Conservation (phyloP, 1,140 invertebrate genomes). For the Orchesella cincta region DNA sequence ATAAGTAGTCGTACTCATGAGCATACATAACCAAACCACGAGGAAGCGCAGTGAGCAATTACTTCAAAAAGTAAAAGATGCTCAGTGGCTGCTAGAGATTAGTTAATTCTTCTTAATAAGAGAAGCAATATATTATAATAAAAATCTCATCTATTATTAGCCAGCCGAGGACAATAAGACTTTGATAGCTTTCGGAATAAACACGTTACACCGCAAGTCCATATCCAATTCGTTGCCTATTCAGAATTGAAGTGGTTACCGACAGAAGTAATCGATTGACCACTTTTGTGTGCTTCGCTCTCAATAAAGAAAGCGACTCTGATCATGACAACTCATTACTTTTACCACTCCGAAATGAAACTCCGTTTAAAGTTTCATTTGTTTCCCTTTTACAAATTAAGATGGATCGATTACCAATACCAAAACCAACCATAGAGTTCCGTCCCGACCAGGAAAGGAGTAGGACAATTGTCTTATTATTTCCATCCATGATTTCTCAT, state of each 20-base stretch:
- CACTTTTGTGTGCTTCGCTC: neutral
- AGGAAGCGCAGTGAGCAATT: neutral
- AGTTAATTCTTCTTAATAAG: neutral
- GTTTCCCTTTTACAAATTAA: too few relatives aligned
- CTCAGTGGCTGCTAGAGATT: neutral
- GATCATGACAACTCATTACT: too few relatives aligned
- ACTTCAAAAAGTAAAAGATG: neutral
- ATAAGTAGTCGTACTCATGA: neutral
- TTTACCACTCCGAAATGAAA: too few relatives aligned
- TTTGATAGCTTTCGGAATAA: too few relatives aligned
- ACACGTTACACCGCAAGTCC: too few relatives aligned
- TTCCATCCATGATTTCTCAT: neutral
- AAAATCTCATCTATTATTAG: neutral
- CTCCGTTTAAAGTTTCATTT: too few relatives aligned
- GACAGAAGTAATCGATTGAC: constrained; percentile 29
- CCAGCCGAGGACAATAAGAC: neutral
- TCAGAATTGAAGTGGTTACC: too few relatives aligned
- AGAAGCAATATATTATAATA: neutral
- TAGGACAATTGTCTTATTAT: neutral
- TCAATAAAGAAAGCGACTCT: constrained; percentile 17
- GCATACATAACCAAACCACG: neutral
- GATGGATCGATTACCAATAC: neutral
- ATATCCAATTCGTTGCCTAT: too few relatives aligned
- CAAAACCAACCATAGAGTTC: neutral
- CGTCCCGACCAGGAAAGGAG: neutral